These are phyloP conservation scores for Cyclura pinguis DNA, from an alignment of 2,797 vertebrate genomes.

Conservation along the genomic window DNA sequence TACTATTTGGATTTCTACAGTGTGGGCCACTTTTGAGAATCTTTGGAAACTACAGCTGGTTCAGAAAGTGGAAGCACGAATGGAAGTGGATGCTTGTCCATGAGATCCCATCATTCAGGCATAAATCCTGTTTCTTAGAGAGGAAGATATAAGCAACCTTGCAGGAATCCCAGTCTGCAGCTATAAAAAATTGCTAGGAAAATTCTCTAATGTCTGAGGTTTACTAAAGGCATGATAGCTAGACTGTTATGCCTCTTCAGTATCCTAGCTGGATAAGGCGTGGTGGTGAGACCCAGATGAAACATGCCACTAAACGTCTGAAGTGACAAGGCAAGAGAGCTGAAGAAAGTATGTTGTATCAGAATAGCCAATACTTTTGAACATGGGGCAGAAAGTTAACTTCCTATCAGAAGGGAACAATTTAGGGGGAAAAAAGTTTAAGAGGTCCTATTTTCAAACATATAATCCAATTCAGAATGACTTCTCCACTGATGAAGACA, in stretches of 20 bases:
- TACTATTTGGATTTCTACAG: neutral
- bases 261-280: neutral
- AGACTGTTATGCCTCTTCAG: neutral
- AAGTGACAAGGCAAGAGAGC: neutral
- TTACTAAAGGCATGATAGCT: neutral
- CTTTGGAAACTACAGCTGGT: neutral
- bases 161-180: neutral
- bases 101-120: neutral
- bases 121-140: neutral
- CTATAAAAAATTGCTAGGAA: neutral
- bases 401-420: neutral
- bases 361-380: neutral
- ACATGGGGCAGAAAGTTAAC: neutral
- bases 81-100: neutral
- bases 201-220: neutral
- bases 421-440: neutral
- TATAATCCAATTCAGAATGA: neutral
- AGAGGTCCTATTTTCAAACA: neutral
- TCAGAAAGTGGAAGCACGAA: neutral
- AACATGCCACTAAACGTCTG: neutral
- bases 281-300: neutral
- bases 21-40: neutral
- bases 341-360: neutral
- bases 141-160: neutral
- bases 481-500: neutral